phyloP scores from a whole-genome alignment of 2,888 invertebrate species.

The Mesoligia furuncula region DNA sequence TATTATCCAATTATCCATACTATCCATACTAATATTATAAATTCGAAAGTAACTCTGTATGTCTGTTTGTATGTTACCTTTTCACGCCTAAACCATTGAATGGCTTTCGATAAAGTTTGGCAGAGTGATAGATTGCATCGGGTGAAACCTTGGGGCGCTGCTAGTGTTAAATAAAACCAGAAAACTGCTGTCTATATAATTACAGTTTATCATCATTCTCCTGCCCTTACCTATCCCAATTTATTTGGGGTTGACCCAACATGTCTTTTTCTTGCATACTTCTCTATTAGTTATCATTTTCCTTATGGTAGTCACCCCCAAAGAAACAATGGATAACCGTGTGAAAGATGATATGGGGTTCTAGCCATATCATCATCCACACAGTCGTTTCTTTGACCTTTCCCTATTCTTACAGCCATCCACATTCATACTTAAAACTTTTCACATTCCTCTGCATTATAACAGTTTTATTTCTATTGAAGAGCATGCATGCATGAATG shows the following conservation, averaged over 20 bases:
- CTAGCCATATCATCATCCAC: too few species aligned
- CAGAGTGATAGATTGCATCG: too few species aligned
- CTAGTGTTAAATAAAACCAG: background rate
- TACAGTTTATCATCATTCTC: background rate
- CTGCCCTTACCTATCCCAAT: background rate
- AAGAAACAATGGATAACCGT: too few species aligned
- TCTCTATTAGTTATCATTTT: background rate
- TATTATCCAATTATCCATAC: too few species aligned
- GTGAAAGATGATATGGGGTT: too few species aligned
- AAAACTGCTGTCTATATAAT: background rate
- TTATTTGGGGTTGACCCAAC: background rate
- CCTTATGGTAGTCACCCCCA: too few species aligned
- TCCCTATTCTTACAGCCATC: background rate
- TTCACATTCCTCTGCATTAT: background rate
- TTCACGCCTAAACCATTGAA: too few species aligned
- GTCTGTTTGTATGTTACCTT: too few species aligned
- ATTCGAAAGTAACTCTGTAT: too few species aligned
- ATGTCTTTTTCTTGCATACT: background rate
- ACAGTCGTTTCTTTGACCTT: background rate
- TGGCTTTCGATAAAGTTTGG: too few species aligned
- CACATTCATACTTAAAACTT: background rate
- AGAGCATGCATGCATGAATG: background rate
- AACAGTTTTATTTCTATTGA: background rate
- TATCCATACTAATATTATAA: too few species aligned
- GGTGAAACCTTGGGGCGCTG: too few species aligned